Base-by-base conservation (phyloP, 37 sponge, comb jelly and placozoan genomes). In the Oopsacas minuta region DNA sequence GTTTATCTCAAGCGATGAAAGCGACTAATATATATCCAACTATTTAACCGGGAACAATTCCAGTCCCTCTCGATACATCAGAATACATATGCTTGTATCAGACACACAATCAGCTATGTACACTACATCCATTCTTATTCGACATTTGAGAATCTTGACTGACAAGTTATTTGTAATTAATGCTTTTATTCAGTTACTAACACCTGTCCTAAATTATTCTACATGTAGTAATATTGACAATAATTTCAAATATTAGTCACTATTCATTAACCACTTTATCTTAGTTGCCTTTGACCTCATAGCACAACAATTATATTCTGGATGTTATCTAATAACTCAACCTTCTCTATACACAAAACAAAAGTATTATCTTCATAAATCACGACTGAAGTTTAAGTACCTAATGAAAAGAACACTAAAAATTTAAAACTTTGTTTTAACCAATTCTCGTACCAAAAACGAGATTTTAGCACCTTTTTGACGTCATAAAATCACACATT, bases 81-180 rank as follows among this genome's bases (percentile, higher is more conserved):
- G 75, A 3, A 34, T 46, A 46, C 22, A 61, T 61, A 61, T 3
- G 20, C 75, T 10, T n/a, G 1, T n/a, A 61, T 10, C 28, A 25
- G 28, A 61, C 75, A 61, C 22, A 22, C 51, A 46, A 61, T 61
- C 75, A 61, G 75, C 20, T 61, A 61, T 61, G 75, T 61, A 61
- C 75, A 61, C 75, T 61, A 61, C 75, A 61, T 12, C 30, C 75
- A 61, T 61, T 61, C 75, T 61, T 61, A 61, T 61, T 61, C 75
- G 75, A 61, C 75, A 10, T 32, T 25, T 61, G 75, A 61, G 75
- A 61, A 61, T 3, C 75, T 61, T 25, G 75, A 61, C 75, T 61
- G 75, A 61, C 75, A 61, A 61, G 30, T 61, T 61, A 61, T 61
- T 61, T 61, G 75, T 61, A 61, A 61, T 61, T 61, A 61, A 61